Base-by-base conservation (phyloP, 2,888 invertebrate genomes). In the Amphipyra berbera region DNA sequence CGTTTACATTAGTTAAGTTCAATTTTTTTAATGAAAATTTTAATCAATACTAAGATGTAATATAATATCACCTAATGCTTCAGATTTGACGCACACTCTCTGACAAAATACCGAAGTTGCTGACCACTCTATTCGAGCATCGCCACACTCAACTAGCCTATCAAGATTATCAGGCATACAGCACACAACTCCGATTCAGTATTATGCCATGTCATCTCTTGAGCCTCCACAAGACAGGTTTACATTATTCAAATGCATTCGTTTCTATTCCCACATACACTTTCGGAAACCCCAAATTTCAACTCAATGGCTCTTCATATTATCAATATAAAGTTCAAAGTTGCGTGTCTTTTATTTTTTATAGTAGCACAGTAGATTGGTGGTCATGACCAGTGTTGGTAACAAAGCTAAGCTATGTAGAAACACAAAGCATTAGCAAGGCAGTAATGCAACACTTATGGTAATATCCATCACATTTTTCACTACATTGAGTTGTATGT, bases 181-280 rank as follows among this genome's bases (percentile, higher is more conserved):
- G 85, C 85, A 86, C 81, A 76, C 77, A 86, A 86, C 77, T 61
- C 79, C 75, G 76, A 81, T 85, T 76, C 86, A 85, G 85, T 87
- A 92, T 92, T 92, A 91, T 91, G 93, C 89, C 89, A 88, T 91
- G 93, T 94, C 94, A 94, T 92, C 92, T 90, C 86, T 82, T 81
- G 83, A 87, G 86, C 88, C 87, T 84, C 82, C 83, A 82, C 85
- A 82, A 89, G 89, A 90, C 93, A 90, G 89, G 90, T 86, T 93
- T 90, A 90, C 90, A 92, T 93, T 93, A 94, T 94, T 94, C 93
- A 94, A 93, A 93, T 89, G 87, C 88, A 89, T 87, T 86, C 85
- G 79, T 88, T 87, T 88, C 77, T 78, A 83, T 84, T 79, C 81
- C 47, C 74, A 79, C 72, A 68, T 57, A 73, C 72, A 73, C 57